Evolutionary conservation across 2,113 vertebrate genomes (phyloP).

Genomic region (Hippocampus abdominalis): DNA sequence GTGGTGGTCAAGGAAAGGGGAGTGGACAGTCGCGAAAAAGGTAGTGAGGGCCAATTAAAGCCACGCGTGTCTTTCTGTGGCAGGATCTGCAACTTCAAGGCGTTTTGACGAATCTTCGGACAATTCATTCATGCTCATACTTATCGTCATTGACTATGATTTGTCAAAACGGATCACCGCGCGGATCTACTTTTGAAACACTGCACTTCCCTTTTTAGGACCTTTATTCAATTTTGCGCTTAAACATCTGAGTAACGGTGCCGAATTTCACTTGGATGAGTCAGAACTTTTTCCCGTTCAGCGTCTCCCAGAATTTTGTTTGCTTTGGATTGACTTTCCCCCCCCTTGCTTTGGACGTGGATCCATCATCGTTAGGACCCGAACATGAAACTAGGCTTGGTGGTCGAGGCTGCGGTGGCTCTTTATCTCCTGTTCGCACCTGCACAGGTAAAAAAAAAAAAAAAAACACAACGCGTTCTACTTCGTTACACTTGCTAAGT

Average conservation of each 20-base stretch:
- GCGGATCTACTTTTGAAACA: neutral
- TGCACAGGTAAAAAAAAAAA: constrained; percentile 74
- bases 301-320: constrained; percentile 1
- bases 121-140: neutral
- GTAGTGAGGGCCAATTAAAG: constrained; percentile 69
- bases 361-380: constrained; percentile 23
- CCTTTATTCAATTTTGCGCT: neutral
- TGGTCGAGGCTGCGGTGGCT: constrained; percentile 59
- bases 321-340: neutral
- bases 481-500: neutral
- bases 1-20: constrained; percentile 56
- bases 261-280: neutral
- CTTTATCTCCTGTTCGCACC: constrained; percentile 71
- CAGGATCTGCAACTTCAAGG: constrained; percentile 4
- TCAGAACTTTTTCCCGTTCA: neutral
- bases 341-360: neutral
- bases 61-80: constrained; percentile 53
- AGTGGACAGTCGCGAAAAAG: constrained; percentile 72
- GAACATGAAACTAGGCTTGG: constrained; percentile 65
- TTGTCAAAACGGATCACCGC: neutral
- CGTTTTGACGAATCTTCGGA: neutral
- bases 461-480: too few relatives aligned
- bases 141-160: neutral
- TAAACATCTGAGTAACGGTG: neutral
- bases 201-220: neutral